Base-by-base conservation (phyloP, 2,888 invertebrate species). In the Entomobrya multifasciata region DNA sequence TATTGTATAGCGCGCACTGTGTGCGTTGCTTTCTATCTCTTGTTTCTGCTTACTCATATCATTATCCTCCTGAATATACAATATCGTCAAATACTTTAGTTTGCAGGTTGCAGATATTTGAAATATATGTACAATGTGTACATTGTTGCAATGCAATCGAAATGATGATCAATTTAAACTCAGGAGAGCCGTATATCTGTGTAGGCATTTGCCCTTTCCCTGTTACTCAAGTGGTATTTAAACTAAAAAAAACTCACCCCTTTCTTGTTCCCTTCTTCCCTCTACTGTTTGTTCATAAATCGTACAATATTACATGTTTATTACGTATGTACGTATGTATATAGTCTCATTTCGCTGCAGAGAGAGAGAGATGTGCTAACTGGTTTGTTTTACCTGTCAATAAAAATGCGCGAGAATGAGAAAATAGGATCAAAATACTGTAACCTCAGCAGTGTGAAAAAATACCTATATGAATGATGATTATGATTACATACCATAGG, bases 351-450 rank as follows among this genome's bases (percentile, higher is more conserved):
- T 25, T 74, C 20, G 27, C 8, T 57, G 8, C 15, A n/a, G 36
- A 36, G 36, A 6, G 30, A n/a, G 6, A 70, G 15, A 52, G 47
- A 47, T 47, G 78, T 62, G 49, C 78, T 65, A 80, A 80, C 80
- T 80, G 80, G 80, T 80, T 80, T 80, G 67, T 65, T 65, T 80
- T 77, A 57, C 62, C 44, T 78, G 78, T 62, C 60, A 78, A 57
- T 77, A 57, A 55, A 74, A 52, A 76, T 74, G 72, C 49, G 72
- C 60, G 11, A 36, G 36, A 36, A 36, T 36, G 36, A 36, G 30
- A 60, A 60, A 30, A 60, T 15, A 67, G 17, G 36, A n/a, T n/a
- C n/a, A n/a, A n/a, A 36, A 36, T 36, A 27, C 60, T 25, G 4
- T 36, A 17, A 6, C 36, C 17, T 17, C 36, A 27, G n/a, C 22